Conservation (phyloP, 2,113 vertebrate species). For the Capreolus pygargus region DNA sequence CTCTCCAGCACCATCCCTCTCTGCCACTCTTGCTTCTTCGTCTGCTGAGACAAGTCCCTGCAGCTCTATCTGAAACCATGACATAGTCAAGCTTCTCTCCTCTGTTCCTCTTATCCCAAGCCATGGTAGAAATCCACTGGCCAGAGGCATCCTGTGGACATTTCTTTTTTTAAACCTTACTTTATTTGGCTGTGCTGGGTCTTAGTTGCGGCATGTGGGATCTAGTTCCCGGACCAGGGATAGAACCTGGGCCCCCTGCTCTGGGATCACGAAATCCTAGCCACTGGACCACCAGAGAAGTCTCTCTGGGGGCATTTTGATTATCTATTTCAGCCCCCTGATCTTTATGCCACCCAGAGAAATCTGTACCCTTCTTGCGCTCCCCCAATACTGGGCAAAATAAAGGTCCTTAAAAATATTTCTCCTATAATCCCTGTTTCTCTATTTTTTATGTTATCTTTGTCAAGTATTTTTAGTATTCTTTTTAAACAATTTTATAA, state of each 20-base stretch:
- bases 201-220: not conserved
- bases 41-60: not conserved
- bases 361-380: not conserved
- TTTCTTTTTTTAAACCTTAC: not conserved
- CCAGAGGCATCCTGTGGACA: not conserved
- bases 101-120: not conserved
- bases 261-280: not conserved
- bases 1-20: not conserved
- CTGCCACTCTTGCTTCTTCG: not conserved
- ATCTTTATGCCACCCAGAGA: not conserved
- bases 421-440: not conserved
- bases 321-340: not conserved
- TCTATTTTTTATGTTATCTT: not conserved
- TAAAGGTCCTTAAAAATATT: not conserved
- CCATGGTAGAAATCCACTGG: not conserved
- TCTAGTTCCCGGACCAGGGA: not conserved
- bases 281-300: not conserved
- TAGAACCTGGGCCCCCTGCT: not conserved
- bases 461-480: not conserved
- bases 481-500: not conserved
- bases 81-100: not conserved
- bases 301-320: not conserved
- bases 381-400: not conserved
- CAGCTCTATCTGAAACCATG: not conserved
- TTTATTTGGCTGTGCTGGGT: not conserved